phyloP scores from a whole-genome alignment of 2,113 vertebrate species.

The Silurus asotus region DNA sequence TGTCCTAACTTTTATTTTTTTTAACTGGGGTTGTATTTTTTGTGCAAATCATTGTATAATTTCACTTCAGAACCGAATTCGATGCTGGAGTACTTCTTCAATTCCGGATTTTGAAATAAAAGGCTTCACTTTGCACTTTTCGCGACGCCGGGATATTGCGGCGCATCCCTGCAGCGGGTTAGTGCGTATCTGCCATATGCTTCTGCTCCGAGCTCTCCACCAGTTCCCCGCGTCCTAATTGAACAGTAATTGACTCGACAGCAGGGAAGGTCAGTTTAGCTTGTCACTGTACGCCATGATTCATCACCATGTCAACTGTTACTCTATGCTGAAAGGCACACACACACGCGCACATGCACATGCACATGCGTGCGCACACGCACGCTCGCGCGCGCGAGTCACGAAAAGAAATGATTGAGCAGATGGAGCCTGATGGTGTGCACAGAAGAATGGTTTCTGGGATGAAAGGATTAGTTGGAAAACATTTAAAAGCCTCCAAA shows the following conservation, averaged over 20 bases:
- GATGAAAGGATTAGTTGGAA: neutral
- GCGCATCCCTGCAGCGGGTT: neutral
- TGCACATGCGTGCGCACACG: neutral
- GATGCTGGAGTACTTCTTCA: neutral
- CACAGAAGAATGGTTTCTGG: neutral
- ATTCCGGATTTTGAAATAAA: neutral
- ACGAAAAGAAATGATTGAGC: neutral
- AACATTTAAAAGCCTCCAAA: neutral
- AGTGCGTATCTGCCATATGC: slow-evolving; percentile 28
- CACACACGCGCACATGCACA: neutral
- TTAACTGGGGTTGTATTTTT: no score
- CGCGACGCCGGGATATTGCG: neutral
- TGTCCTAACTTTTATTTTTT: no score
- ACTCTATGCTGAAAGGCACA: neutral
- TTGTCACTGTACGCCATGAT: slow-evolving; percentile 39
- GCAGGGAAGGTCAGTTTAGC: slow-evolving; percentile 55
- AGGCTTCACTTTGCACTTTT: neutral
- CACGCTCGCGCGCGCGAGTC: neutral
- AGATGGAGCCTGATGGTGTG: neutral
- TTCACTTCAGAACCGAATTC: neutral
- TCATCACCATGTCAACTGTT: slow-evolving; percentile 25
- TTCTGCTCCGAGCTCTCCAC: slow-evolving; percentile 29
- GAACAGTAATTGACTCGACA: slow-evolving; percentile 57
- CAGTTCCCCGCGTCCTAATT: slow-evolving; percentile 48
- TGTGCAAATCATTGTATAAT: no score